Base-by-base conservation (phyloP, 2,797 vertebrate genomes). In the Neosilurus hyrtlii region DNA sequence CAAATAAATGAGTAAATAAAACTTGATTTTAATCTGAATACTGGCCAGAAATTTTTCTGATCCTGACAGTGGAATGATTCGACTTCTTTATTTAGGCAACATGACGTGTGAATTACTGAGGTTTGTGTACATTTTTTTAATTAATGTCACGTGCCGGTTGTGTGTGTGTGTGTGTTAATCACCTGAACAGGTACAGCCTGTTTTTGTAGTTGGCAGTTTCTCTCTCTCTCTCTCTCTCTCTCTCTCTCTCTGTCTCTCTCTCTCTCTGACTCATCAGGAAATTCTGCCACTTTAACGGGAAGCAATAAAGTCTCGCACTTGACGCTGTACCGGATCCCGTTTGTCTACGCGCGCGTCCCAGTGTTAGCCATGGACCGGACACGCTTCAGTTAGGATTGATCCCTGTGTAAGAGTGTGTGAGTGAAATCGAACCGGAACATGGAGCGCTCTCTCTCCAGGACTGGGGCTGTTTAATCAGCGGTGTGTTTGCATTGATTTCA, bases 131-230 rank as follows among this genome's bases (percentile, higher is more conserved):
- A 43, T 8, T 43, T 8, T 3, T 43, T 43, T 4, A 43, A 3
- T 1, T 4, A 5, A 43, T 43, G 43, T 43, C 43, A 4, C 8
- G 43, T 43, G 43, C 8, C 1, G 4, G 43, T 43, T 43, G 43
- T 51, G 43, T 49, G 67, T 49, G 67, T 24, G 68, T 7, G 11
- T 71, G 68, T 18, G 62, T 63, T n/a, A 24, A 62, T 62, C 61
- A 62, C n/a, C 61, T 35, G 35, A 70, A 71, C 70, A 73, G 49
- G 70, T 73, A 54, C 12, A 18, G 51, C 70, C 51, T 54, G 70
- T 70, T 70, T 70, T 22, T n/a, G 68, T 70, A 22, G 70, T 72
- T 10, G 14, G 3, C n/a, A 54, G 70, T 72, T 72, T 54, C 14
- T 18, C 16, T 35, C 37, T 49, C 16, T 43, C 65, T 35, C 30